These are phyloP conservation scores for Sarcophilus harrisii DNA, from an alignment of 2,797 vertebrate species.

Conservation along the genomic window DNA sequence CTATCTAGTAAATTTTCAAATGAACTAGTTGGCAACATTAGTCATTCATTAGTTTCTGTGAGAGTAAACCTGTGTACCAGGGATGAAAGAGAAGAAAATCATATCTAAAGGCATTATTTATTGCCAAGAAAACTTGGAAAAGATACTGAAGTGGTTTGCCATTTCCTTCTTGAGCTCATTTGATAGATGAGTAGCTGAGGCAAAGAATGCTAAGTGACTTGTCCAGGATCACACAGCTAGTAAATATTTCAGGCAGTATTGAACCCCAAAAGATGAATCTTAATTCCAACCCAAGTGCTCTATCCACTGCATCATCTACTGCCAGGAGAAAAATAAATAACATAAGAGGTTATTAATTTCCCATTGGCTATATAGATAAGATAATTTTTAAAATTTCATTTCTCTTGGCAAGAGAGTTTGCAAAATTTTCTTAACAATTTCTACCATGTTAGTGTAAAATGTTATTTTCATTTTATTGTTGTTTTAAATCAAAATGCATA, in stretches of 20 bases:
- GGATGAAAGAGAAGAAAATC: neutral
- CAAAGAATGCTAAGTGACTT: neutral
- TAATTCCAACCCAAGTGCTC: neutral
- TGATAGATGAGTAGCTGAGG: neutral
- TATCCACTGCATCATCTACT: neutral
- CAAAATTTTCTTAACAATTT: too few species aligned
- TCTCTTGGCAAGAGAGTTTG: too few species aligned
- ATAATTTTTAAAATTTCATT: neutral
- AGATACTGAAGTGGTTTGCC: neutral
- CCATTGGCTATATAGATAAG: neutral
- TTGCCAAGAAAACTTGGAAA: neutral
- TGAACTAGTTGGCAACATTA: neutral
- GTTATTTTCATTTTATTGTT: too few species aligned
- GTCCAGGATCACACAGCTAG: neutral
- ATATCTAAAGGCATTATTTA: neutral
- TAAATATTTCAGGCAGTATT: neutral
- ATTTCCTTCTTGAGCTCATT: neutral
- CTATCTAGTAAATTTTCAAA: neutral
- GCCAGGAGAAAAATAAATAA: neutral
- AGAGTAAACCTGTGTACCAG: neutral
- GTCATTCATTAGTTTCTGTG: neutral
- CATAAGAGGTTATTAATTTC: neutral
- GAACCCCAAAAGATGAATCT: neutral
- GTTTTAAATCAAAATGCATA: too few species aligned
- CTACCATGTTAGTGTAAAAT: too few species aligned